Percentiles rank a stretch among this genome's conserved stretches.
phyloP scores from a whole-genome alignment of 2,113 vertebrate species.

The Pseudorasbora parva region DNA sequence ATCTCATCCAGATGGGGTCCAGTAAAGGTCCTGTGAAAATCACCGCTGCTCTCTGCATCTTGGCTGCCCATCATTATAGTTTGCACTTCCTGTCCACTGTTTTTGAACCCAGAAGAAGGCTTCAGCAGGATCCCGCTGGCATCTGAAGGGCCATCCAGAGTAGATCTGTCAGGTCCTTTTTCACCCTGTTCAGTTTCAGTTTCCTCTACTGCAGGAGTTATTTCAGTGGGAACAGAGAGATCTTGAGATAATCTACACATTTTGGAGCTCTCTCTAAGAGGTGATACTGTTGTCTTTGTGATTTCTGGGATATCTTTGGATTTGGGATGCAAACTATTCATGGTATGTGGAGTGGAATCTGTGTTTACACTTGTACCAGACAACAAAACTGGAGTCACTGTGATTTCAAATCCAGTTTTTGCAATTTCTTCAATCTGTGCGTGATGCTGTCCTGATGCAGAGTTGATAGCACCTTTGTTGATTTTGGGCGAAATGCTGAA shows the following conservation, averaged over 20 bases:
- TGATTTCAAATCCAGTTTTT: background rate
- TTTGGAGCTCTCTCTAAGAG: background rate
- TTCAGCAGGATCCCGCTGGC: background rate
- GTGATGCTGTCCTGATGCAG: background rate
- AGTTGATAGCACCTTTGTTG: background rate
- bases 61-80: conserved; percentile 29
- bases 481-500: background rate
- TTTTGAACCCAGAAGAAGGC: background rate
- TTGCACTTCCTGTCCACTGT: background rate
- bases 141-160: background rate
- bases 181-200: background rate
- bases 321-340: background rate
- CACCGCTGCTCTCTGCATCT: conserved; percentile 28
- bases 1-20: conserved; percentile 38
- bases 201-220: conserved; percentile 1
- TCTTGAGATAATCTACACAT: background rate
- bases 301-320: background rate
- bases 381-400: conserved; percentile 3
- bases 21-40: conserved; percentile 43
- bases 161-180: background rate
- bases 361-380: conserved; percentile 4
- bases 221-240: background rate
- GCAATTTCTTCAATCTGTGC: background rate
- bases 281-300: background rate
- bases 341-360: background rate